These are phyloP conservation scores for fruit fly (Drosophila melanogaster) DNA, from an alignment of 1,140 invertebrate species.

Conservation along the genomic window Release_6_plus_ISO1_MT NT_033779.5:20353501-20354000, in stretches of 20 bases:
- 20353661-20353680: slow-evolving; percentile 44
- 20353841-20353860: slow-evolving; percentile 34
- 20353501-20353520: slow-evolving; percentile 73
- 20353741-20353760: slow-evolving; percentile 36
- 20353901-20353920: slow-evolving; percentile 54
- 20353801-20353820: slow-evolving; percentile 59
- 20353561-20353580: slow-evolving; percentile 42
- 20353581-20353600: slow-evolving; percentile 40
- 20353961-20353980: slow-evolving; percentile 66
- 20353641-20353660: slow-evolving; percentile 63
- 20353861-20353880: slow-evolving; percentile 35
- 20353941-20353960: slow-evolving; percentile 37
- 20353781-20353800: slow-evolving; percentile 69
- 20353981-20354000: slow-evolving; percentile 81
- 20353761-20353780: slow-evolving; percentile 52
- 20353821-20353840: slow-evolving; percentile 16
- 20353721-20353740: slow-evolving; percentile 35
- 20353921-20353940: slow-evolving; percentile 58
- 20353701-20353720: slow-evolving; percentile 58
- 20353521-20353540: slow-evolving; percentile 29
- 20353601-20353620: slow-evolving; percentile 11
- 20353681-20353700: slow-evolving; percentile 57
- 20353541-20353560: slow-evolving; percentile 29
- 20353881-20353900: slow-evolving; percentile 19
- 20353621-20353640: slow-evolving; percentile 46